Evolutionary conservation across 2,113 vertebrate species (phyloP), one percentile per base, ranked within the genome.

Genomic region (Chamaetylas fuelleborni): DNA sequence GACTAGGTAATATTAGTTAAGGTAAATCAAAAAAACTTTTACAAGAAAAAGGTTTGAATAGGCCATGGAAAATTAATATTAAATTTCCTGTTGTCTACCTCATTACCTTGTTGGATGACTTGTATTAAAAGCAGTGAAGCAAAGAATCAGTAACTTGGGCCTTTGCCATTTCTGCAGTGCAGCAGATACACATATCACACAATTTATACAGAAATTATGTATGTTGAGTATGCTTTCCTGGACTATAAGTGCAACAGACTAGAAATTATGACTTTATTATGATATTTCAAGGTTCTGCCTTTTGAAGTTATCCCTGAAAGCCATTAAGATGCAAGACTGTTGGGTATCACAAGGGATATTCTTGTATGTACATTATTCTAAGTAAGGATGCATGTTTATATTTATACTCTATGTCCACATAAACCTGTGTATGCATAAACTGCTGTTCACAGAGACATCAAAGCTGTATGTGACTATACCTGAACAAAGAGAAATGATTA

Each of bases 181-280:
- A 94, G 58, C 79, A 90, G 92, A 95, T 84, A 79, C 43, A 94
- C 64, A 62, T 94, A 94, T 96, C 83, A 76, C 70, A 76, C 13
- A 92, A 83, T 94, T 97, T 93, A 89, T 86, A 79, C 25, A 95
- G 73, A 95, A 97, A 94, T 96, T 97, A 96, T 94, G 40, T 89
- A 60, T 76, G 66, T 95, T 89, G 72, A 78, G 53, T 89, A 28
- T 64, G 42, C 65, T 93, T 95, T 83, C 83, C 93, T 95, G 79
- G 84, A 93, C 50, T 93, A 86, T 89, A 97, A 97, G 28, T 67
- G 87, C 92, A 96, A 36, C 88, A 73, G 86, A 81, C 93, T 97
- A 97, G 95, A 98, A 98, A 97, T 97, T 95, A 97, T 97, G 66
- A 88, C 94, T 97, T 97, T 94, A 96, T 97, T 97, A 96, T 64